Evolutionary conservation across 2,888 invertebrate genomes (phyloP), one percentile per base, ranked within the genome.

Genomic region (Leptothorax acervorum): DNA sequence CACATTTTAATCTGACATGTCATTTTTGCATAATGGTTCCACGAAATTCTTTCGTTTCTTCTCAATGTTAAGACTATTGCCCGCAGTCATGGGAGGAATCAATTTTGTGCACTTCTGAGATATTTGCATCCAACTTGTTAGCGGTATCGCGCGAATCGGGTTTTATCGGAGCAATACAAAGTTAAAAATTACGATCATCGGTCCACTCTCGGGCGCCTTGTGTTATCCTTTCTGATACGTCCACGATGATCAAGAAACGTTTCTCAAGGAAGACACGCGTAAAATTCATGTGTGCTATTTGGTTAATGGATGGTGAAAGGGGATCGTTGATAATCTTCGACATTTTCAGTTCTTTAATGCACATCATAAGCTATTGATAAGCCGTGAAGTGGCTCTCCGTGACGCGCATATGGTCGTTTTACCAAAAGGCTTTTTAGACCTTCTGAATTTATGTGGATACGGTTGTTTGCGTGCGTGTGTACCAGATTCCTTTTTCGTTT

Each of bases 261-360:
- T 79, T 42, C 35, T 70, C 70, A 23, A 45, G 45, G 78, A 85
- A 85, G 88, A 81, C 55, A 84, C 85, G 82, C 78, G 87, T 85
- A 86, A 93, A 92, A 91, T 92, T 91, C 85, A 86, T 87, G 83
- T 85, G 83, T 78, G 90, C 90, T 91, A 91, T 93, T 93, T 91
- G 88, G 91, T 92, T 93, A 93, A 93, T 93, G 93, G 93, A 92
- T 90, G 87, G 91, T 92, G 92, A 93, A 92, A 91, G 90, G 89
- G 86, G 84, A 90, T 87, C 86, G 87, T 92, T 90, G 91, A 90
- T 92, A 92, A 92, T 92, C 92, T 92, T 92, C 86, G 90, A 90
- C 90, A 91, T 92, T 93, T 93, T 90, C 89, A 88, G 92, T 92
- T 89, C 90, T 92, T 92, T 92, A 92, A 92, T 92, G 91, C 90